Evolutionary conservation across 2,797 vertebrate species (phyloP).

Genomic region (Microctenopoma stevenorrisi): DNA sequence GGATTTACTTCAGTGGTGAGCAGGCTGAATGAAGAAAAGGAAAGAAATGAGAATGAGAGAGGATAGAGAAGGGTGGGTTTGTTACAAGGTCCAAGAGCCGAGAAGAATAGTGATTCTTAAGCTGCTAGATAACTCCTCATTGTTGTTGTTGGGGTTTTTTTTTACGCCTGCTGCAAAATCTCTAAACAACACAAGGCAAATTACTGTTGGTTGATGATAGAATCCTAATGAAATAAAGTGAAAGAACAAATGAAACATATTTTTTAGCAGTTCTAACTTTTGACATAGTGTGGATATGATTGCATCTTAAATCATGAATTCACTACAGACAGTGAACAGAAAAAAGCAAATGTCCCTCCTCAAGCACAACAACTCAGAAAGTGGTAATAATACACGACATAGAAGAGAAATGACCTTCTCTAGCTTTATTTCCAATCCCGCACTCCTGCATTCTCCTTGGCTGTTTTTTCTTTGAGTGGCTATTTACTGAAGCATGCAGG

Average conservation of each 20-base stretch:
- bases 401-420: slow-evolving; percentile 59
- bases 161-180: slow-evolving; percentile 36
- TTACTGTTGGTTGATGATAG: slow-evolving; percentile 14
- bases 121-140: slow-evolving; percentile 57
- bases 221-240: slow-evolving; percentile 4
- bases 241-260: slow-evolving; percentile 2
- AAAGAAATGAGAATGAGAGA: slow-evolving; percentile 59
- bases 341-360: slow-evolving; percentile 26
- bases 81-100: slow-evolving; percentile 62
- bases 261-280: neutral
- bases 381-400: slow-evolving; percentile 36
- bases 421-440: slow-evolving; percentile 54
- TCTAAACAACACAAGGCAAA: slow-evolving; percentile 33
- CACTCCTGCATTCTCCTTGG: slow-evolving; percentile 60
- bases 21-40: slow-evolving; percentile 53
- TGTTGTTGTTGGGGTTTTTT: neutral
- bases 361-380: slow-evolving; percentile 30
- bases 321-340: neutral
- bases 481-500: slow-evolving; percentile 75
- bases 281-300: neutral
- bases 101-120: slow-evolving; percentile 67
- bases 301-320: neutral
- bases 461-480: slow-evolving; percentile 52
- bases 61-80: slow-evolving; percentile 48
- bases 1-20: slow-evolving; percentile 73